These are phyloP conservation scores for Asarcornis scutulata DNA, from an alignment of 2,113 vertebrate genomes.

Conservation along the genomic window DNA sequence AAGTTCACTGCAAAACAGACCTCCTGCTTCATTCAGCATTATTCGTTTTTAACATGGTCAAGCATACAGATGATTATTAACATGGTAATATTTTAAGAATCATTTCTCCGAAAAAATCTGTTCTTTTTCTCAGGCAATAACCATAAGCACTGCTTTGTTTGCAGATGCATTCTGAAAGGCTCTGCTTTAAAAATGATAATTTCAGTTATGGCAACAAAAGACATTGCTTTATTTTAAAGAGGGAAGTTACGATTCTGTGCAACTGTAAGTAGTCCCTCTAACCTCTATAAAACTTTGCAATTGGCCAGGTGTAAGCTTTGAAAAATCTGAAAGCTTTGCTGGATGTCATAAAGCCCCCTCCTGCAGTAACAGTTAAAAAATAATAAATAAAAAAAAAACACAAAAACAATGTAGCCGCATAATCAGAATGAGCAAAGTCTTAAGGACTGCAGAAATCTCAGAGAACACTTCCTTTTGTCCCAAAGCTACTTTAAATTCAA, in stretches of 20 bases:
- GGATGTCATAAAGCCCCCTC: background rate
- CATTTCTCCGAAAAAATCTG: background rate
- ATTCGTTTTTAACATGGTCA: background rate
- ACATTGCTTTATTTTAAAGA: background rate
- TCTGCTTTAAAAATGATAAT: background rate
- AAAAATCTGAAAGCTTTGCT: background rate
- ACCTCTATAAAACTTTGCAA: background rate
- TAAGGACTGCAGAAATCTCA: background rate
- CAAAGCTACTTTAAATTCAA: background rate
- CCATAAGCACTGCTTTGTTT: background rate
- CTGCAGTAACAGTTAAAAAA: background rate
- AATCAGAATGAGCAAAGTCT: background rate
- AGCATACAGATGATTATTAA: accelerated
- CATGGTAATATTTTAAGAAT: background rate
- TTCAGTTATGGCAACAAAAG: background rate
- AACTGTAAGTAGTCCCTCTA: background rate
- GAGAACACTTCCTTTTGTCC: background rate
- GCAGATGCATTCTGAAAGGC: background rate
- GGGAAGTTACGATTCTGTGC: background rate
- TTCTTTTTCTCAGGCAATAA: background rate
- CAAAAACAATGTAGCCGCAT: background rate
- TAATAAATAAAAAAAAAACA: background rate
- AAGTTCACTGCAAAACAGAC: background rate
- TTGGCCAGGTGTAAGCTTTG: background rate
- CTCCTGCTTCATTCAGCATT: accelerated